phyloP scores from a whole-genome alignment of 1,140 invertebrate species.

The Ladona fulva region DNA sequence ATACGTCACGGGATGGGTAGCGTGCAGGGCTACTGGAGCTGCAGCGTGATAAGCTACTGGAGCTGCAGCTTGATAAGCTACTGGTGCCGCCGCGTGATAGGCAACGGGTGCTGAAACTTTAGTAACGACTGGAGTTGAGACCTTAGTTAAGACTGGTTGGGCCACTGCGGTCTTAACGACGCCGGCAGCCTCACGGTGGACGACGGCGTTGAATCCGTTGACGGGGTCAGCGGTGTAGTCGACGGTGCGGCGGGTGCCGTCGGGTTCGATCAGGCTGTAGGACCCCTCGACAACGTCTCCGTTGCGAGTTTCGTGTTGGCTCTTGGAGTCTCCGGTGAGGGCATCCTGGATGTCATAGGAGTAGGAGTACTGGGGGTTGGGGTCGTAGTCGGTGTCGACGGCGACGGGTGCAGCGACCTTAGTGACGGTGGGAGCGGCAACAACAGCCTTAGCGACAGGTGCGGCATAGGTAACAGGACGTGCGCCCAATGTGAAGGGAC shows the following conservation, averaged over 20 bases:
- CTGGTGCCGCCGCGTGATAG: constrained; percentile 25
- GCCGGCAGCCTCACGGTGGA: constrained; percentile 44
- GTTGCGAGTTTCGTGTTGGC: constrained; percentile 41
- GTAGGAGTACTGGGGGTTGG: constrained; percentile 31
- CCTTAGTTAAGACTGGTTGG: constrained; percentile 20
- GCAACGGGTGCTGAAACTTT: constrained; percentile 22
- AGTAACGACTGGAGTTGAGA: constrained; percentile 26
- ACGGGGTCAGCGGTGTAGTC: constrained; percentile 63
- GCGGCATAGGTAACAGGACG: constrained; percentile 18
- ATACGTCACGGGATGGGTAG: not conserved
- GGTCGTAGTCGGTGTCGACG: constrained; percentile 25
- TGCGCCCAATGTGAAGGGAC: not conserved
- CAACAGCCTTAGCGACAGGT: constrained; percentile 13
- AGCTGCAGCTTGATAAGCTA: constrained; percentile 19
- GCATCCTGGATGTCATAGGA: constrained; percentile 43
- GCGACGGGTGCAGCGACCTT: constrained; percentile 22
- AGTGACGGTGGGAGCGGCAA: constrained; percentile 16
- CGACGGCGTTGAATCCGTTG: constrained; percentile 58
- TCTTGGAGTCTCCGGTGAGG: constrained; percentile 42
- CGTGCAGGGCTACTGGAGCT: not conserved
- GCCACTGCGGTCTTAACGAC: constrained; percentile 25
- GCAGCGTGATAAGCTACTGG: constrained; percentile 24
- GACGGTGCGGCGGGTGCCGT: constrained; percentile 58
- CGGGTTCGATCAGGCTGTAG: constrained; percentile 45
- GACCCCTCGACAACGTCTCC: constrained; percentile 50